Evolutionary conservation across 1,140 invertebrate species (phyloP).

Genomic region (Drosophila tropicalis): DNA sequence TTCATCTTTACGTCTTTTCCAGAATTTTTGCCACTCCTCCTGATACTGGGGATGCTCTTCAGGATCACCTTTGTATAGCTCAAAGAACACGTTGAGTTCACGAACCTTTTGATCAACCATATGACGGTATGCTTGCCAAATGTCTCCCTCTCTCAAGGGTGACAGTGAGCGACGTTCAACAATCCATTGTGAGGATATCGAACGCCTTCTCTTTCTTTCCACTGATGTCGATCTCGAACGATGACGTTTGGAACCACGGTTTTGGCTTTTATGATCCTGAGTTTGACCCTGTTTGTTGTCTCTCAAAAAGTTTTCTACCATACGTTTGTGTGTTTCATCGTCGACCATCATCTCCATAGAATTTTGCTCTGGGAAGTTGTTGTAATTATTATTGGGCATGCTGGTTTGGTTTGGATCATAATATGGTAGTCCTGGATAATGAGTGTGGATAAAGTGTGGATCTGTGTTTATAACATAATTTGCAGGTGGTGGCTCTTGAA

Average conservation of each 20-base stretch:
- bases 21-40: slow-evolving; percentile 93
- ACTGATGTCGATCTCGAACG: slow-evolving; percentile 49
- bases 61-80: slow-evolving; percentile 85
- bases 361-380: slow-evolving; percentile 1
- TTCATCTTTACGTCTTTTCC: slow-evolving; percentile 84
- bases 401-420: not conserved
- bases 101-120: slow-evolving; percentile 68
- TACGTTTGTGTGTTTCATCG: slow-evolving; percentile 69
- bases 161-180: slow-evolving; percentile 64
- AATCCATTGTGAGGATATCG: slow-evolving; percentile 39
- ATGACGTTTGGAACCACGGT: slow-evolving; percentile 35
- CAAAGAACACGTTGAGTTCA: slow-evolving; percentile 59
- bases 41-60: slow-evolving; percentile 93
- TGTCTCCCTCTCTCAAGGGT: slow-evolving; percentile 61
- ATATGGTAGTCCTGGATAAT: not conserved
- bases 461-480: slow-evolving; percentile 14
- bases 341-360: slow-evolving; percentile 47
- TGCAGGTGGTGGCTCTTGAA: not conserved
- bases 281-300: slow-evolving; percentile 39
- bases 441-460: slow-evolving; percentile 1
- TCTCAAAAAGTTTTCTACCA: slow-evolving; percentile 71
- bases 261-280: not conserved
- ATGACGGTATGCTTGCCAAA: slow-evolving; percentile 75
- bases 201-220: slow-evolving; percentile 29
- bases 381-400: slow-evolving; percentile 12